A percentile compares a stretch with the other conserved stretches of the same genome.
Evolutionary conservation across 2,797 vertebrate genomes (phyloP).

Genomic region (Ispidina lecontei): DNA sequence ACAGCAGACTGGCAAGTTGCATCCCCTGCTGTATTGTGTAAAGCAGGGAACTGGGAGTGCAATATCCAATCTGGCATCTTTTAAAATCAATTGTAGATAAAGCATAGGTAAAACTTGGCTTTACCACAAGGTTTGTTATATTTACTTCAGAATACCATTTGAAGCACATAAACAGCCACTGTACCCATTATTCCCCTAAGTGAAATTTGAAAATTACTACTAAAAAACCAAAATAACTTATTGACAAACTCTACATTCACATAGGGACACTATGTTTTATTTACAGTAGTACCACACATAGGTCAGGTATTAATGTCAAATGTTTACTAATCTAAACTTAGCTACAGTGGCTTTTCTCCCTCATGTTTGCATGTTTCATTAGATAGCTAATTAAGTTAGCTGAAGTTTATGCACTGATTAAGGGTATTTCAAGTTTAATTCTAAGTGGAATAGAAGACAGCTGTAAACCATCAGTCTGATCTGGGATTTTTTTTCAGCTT

Average conservation of each 20-base stretch:
- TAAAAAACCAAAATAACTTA: constrained; percentile 19
- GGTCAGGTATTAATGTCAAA: constrained; percentile 22
- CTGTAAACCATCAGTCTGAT: background rate
- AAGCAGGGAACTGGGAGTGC: background rate
- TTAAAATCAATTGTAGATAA: background rate
- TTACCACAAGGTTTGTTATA: background rate
- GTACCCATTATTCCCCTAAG: background rate
- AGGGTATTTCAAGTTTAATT: background rate
- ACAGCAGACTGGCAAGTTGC: background rate
- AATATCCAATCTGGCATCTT: background rate
- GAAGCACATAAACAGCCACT: background rate
- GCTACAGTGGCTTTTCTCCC: background rate
- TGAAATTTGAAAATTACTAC: background rate
- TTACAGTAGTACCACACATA: constrained; percentile 69
- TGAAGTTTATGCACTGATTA: background rate
- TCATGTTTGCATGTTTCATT: background rate
- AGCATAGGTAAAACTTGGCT: background rate
- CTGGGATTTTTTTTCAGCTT: background rate
- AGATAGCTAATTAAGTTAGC: background rate
- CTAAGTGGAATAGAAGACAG: background rate
- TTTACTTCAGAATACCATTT: background rate
- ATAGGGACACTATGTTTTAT: constrained; percentile 58
- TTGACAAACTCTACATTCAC: constrained; percentile 28
- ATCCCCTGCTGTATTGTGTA: background rate
- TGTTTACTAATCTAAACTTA: background rate